These are phyloP conservation scores for Hirtodrosophila histrioides DNA, from an alignment of 2,888 invertebrate species.

Conservation along the genomic window DNA sequence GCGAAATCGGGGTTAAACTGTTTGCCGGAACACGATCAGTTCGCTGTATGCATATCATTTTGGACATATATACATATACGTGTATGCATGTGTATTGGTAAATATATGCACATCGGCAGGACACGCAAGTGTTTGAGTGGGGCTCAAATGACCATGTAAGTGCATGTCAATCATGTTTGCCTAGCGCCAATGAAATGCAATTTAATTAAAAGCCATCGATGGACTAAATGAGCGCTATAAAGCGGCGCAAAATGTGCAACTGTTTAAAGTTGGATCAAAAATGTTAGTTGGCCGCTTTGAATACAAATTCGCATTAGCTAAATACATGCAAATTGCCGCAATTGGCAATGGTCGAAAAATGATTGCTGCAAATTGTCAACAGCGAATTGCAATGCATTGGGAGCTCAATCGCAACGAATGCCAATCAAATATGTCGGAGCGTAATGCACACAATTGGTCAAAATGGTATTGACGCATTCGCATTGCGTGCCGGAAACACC, in stretches of 20 bases:
- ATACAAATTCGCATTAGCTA: conserved; percentile 32
- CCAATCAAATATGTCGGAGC: conserved; percentile 38
- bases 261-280: conserved; percentile 13
- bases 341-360: conserved; percentile 26
- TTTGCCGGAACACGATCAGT: neutral
- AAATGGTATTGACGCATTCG: conserved; percentile 21
- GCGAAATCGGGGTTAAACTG: neutral
- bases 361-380: conserved; percentile 53
- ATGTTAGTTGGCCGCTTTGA: conserved; percentile 11
- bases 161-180: conserved; percentile 60
- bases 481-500: conserved; percentile 38
- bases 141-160: conserved; percentile 51
- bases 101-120: neutral
- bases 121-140: neutral
- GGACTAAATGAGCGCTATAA: neutral
- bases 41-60: conserved; percentile 10
- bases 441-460: conserved; percentile 29
- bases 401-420: conserved; percentile 16
- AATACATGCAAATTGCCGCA: conserved; percentile 45
- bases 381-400: neutral
- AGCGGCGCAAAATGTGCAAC: conserved; percentile 4
- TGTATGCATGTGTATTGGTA: neutral
- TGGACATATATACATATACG: conserved; percentile 2
- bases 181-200: conserved; percentile 54
- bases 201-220: conserved; percentile 50